Evolutionary conservation across 1,140 invertebrate genomes (phyloP).

Genomic region (Lerema accius): DNA sequence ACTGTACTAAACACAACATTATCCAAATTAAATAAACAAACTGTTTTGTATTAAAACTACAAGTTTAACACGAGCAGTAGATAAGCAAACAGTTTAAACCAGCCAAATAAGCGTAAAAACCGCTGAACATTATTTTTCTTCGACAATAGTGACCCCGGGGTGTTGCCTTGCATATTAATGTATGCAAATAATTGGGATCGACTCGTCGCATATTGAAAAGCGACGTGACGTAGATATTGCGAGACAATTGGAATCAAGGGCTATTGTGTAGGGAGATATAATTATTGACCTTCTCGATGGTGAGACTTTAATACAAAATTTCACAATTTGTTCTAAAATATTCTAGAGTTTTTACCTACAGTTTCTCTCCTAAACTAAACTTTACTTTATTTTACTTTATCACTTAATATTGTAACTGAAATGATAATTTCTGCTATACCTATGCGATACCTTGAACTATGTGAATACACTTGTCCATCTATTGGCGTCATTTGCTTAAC

Average conservation of each 20-base stretch:
- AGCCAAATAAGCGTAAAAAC: constrained; percentile 21
- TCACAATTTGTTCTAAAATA: constrained; percentile 9
- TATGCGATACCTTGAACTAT: no score
- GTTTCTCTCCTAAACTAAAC: no score
- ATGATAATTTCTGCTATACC: no score
- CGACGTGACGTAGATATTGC: constrained; percentile 27
- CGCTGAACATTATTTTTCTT: constrained; percentile 29
- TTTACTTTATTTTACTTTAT: no score
- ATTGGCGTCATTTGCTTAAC: no score
- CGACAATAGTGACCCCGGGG: constrained; percentile 16
- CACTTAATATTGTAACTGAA: no score
- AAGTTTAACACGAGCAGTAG: no score
- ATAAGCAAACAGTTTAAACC: background rate
- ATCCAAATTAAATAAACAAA: no score
- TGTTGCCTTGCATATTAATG: constrained; percentile 39
- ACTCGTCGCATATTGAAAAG: constrained; percentile 20
- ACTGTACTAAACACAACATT: no score
- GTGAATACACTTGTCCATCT: no score
- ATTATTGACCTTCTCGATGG: background rate
- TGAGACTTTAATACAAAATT: background rate
- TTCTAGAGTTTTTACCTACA: background rate
- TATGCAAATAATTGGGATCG: constrained; percentile 39
- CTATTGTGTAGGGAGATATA: constrained; percentile 15
- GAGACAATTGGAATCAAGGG: constrained; percentile 36
- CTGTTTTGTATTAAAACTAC: no score